A percentile compares a stretch with the other conserved stretches of the same genome.
These are phyloP conservation scores for Babyrousa celebensis DNA, from an alignment of 2,797 vertebrate genomes.

Conservation along the genomic window DNA sequence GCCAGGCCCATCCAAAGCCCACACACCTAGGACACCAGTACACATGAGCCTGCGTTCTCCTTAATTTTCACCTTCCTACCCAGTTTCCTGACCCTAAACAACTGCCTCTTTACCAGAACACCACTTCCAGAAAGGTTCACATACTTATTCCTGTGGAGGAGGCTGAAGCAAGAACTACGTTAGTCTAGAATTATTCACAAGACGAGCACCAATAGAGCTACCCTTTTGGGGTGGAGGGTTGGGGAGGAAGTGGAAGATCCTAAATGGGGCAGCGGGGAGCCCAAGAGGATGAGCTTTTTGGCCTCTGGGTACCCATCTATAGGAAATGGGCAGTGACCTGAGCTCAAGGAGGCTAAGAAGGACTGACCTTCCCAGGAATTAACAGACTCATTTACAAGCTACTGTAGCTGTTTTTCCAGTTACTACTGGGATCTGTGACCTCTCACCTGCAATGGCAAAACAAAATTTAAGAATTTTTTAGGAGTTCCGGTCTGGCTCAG, in stretches of 20 bases:
- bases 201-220: background rate
- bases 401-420: background rate
- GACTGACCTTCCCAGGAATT: background rate
- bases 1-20: background rate
- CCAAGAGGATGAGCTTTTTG: background rate
- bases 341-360: background rate
- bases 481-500: too few species aligned
- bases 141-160: background rate
- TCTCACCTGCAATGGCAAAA: slow-evolving; percentile 21
- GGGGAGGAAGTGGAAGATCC: background rate
- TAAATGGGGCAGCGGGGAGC: background rate
- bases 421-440: slow-evolving; percentile 1
- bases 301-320: background rate
- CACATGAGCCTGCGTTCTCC: background rate
- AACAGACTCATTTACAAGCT: slow-evolving; percentile 41
- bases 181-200: background rate
- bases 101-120: background rate
- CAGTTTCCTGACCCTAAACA: background rate
- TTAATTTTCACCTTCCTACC: background rate
- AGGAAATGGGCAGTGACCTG: background rate
- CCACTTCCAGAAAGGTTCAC: slow-evolving; percentile 38
- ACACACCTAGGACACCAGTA: background rate
- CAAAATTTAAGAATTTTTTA: background rate
- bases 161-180: background rate
- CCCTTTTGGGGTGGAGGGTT: background rate